Evolutionary conservation across 2,888 invertebrate species (phyloP).

Genomic region (Lycaena phlaeas): DNA sequence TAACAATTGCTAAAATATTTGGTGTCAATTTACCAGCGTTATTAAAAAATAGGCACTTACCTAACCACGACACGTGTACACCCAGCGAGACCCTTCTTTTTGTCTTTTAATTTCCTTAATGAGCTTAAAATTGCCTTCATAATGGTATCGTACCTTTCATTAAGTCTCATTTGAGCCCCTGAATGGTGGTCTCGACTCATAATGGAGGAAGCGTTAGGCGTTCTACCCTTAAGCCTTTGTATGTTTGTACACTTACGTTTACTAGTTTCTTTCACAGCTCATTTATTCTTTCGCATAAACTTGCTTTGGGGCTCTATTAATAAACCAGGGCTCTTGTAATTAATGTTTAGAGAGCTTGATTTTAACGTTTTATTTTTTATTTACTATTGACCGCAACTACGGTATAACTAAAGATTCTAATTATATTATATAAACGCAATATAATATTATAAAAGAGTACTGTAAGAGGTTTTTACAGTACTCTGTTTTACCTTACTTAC

Average conservation of each 20-base stretch:
- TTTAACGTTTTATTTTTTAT: neutral
- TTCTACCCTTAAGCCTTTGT: slow-evolving; percentile 51
- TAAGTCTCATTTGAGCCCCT: slow-evolving; percentile 57
- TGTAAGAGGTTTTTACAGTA: too few relatives aligned
- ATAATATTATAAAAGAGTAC: too few relatives aligned
- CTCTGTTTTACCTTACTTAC: too few relatives aligned
- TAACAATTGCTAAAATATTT: too few relatives aligned
- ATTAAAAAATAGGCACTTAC: too few relatives aligned
- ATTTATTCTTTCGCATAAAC: slow-evolving; percentile 35
- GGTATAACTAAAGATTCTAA: too few relatives aligned
- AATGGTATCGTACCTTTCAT: slow-evolving; percentile 65
- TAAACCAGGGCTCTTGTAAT: slow-evolving; percentile 34
- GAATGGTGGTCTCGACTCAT: slow-evolving; percentile 54
- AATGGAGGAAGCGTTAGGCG: slow-evolving; percentile 55
- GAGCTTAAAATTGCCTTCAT: slow-evolving; percentile 63
- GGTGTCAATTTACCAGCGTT: too few relatives aligned
- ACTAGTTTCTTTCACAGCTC: slow-evolving; percentile 46
- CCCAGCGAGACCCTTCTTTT: slow-evolving; percentile 11
- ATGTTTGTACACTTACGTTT: slow-evolving; percentile 33
- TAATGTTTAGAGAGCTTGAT: slow-evolving; percentile 25
- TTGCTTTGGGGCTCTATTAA: slow-evolving; percentile 46
- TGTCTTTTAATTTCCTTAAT: slow-evolving; percentile 62
- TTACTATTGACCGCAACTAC: too few relatives aligned
- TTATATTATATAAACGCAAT: too few relatives aligned
- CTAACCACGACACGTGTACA: neutral